These are phyloP conservation scores for Antheraea assamensis DNA, from an alignment of 2,888 invertebrate genomes.

Conservation along the genomic window DNA sequence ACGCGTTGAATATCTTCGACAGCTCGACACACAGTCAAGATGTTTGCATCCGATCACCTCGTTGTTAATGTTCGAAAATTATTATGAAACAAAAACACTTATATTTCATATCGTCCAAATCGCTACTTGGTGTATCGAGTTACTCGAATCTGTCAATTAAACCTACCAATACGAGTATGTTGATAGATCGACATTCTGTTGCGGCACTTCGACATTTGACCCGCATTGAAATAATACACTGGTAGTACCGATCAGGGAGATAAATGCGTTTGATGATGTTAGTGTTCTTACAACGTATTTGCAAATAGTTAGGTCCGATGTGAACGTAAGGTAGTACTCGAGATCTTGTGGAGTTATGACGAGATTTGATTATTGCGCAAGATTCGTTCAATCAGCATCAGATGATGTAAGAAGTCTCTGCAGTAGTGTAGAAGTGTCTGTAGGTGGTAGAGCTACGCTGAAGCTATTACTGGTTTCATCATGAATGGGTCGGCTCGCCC, in stretches of 20 bases:
- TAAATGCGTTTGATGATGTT: conserved; percentile 9
- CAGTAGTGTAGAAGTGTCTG: too few relatives aligned
- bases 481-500: too few relatives aligned
- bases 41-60: not conserved
- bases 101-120: conserved; percentile 12
- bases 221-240: conserved; percentile 12
- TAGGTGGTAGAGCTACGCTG: too few relatives aligned
- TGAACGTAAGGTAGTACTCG: not conserved
- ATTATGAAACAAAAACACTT: conserved; percentile 6
- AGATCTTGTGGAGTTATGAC: not conserved
- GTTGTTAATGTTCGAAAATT: not conserved
- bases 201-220: conserved; percentile 11
- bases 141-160: conserved; percentile 9
- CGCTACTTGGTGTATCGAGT: conserved; percentile 6
- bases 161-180: not conserved
- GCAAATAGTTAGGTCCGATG: conserved; percentile 3
- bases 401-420: too few relatives aligned
- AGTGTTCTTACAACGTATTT: conserved; percentile 4
- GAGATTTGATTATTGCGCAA: not conserved
- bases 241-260: conserved; percentile 1
- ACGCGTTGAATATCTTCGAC: not conserved
- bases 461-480: too few relatives aligned
- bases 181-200: conserved; percentile 12
- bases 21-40: not conserved
- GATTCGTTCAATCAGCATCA: not conserved